These are phyloP conservation scores for Tympanoctomys barrerae DNA, from an alignment of 2,797 vertebrate species.

Conservation along the genomic window DNA sequence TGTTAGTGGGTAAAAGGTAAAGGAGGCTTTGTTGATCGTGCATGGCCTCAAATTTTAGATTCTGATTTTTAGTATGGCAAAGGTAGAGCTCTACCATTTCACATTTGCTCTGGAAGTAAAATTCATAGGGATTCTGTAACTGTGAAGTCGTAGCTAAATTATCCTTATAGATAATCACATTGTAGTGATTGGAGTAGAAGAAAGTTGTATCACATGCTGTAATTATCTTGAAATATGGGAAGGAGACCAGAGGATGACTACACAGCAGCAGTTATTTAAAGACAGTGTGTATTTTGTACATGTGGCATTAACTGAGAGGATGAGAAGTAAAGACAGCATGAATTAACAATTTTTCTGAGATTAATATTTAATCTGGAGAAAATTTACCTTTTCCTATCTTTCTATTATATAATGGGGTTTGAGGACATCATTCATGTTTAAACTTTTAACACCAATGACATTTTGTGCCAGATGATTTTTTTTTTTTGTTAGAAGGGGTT, in stretches of 20 bases:
- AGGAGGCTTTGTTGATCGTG: slow-evolving; percentile 52
- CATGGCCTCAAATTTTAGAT: slow-evolving; percentile 42
- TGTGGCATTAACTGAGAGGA: slow-evolving; percentile 50
- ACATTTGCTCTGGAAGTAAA: slow-evolving; percentile 51
- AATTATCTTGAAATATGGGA: slow-evolving; percentile 43
- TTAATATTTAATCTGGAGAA: slow-evolving; percentile 46
- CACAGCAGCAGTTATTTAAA: slow-evolving; percentile 40
- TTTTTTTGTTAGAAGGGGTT: slow-evolving; percentile 7
- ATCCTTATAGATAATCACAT: slow-evolving; percentile 9
- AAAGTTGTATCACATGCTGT: neutral
- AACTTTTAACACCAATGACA: neutral
- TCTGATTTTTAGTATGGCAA: slow-evolving; percentile 27
- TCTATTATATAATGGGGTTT: neutral
- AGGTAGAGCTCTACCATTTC: slow-evolving; percentile 36
- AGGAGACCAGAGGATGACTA: slow-evolving; percentile 3
- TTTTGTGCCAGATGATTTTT: slow-evolving; percentile 39
- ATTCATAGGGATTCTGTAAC: slow-evolving; percentile 4
- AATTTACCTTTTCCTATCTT: slow-evolving; percentile 28
- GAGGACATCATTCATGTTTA: slow-evolving; percentile 46
- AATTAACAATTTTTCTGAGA: slow-evolving; percentile 58
- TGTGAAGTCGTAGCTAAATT: slow-evolving; percentile 27
- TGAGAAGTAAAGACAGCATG: slow-evolving; percentile 50
- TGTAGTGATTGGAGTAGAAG: slow-evolving; percentile 40
- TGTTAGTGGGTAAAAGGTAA: slow-evolving; percentile 52
- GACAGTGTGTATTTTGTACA: slow-evolving; percentile 49